Percentiles rank a stretch among this genome's conserved stretches.
These are phyloP conservation scores for Hartigia nigra DNA, from an alignment of 2,888 invertebrate genomes.

Conservation along the genomic window DNA sequence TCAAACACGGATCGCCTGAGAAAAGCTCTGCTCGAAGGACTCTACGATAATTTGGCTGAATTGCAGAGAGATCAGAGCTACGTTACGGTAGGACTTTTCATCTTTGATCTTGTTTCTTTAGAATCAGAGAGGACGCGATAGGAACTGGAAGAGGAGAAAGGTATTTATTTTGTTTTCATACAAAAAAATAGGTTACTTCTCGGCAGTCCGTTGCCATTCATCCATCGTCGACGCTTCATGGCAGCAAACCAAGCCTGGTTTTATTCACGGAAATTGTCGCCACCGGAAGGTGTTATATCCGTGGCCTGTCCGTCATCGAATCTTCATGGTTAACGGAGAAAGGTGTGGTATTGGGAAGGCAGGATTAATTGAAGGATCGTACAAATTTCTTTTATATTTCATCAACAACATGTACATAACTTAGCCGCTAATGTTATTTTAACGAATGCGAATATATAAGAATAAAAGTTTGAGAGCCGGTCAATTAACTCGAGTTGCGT, in stretches of 20 bases:
- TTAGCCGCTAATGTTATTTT: neutral
- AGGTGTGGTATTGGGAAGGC: slow-evolving; percentile 34
- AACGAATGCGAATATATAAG: neutral
- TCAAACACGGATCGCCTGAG: slow-evolving; percentile 64
- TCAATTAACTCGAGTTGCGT: neutral
- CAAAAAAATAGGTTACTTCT: slow-evolving; percentile 68
- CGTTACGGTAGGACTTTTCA: slow-evolving; percentile 68
- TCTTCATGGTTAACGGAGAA: slow-evolving; percentile 81
- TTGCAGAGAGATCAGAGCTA: slow-evolving; percentile 79
- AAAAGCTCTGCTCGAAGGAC: slow-evolving; percentile 83
- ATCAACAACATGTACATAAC: neutral
- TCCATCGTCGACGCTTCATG: slow-evolving; percentile 83
- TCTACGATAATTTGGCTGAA: slow-evolving; percentile 90
- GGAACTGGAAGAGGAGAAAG: neutral
- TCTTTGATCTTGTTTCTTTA: neutral
- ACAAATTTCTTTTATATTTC: neutral
- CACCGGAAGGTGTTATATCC: slow-evolving; percentile 84
- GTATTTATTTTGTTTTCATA: slow-evolving; percentile 38
- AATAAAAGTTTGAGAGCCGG: neutral
- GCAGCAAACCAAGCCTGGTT: slow-evolving; percentile 78
- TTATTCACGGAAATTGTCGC: slow-evolving; percentile 89
- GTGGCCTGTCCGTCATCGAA: slow-evolving; percentile 81
- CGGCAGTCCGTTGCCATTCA: slow-evolving; percentile 82
- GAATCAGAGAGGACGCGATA: neutral
- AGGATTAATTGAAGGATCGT: slow-evolving; percentile 24